Base-by-base conservation (phyloP, 2,888 invertebrate genomes). In the Cyclophora albipunctata region DNA sequence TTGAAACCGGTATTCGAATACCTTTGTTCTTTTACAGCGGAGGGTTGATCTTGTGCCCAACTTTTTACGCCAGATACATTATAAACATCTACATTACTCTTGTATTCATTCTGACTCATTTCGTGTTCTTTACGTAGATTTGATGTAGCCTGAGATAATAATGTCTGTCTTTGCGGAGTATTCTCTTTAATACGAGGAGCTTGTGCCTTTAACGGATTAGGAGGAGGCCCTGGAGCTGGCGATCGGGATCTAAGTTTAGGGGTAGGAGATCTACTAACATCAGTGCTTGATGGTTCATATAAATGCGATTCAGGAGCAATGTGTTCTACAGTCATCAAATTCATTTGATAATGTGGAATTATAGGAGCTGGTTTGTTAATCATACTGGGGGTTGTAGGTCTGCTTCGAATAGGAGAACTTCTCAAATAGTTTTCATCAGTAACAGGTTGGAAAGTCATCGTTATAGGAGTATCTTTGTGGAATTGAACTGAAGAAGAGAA, bases 301-400 rank as follows among this genome's bases (percentile, higher is more conserved):
- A 91, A 69, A 59, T 91, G 90, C 43, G 89, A 86, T 65, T 90
- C 90, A 2, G 91, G 84, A 3, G 93, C 91, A 49, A 81, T 67
- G 67, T 91, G 91, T 68, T 92, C 91, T 44, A 92, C 92, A n/a
- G 92, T 90, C 40, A 93, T 92, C 60, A 95, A 85, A 75, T 93
- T 93, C 77, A 92, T 92, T 79, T 96, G 95, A 71, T 96, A 96
- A 64, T 91, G 92, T 5, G 95, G 95, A 60, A 96, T 91, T 47
- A 92, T 89, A 6, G 94, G 92, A 2, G 94, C 93, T 34, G 95
- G 93, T 76, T 93, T 93, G 70, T 94, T 94, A 52, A 92, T 92
- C 81, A 91, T 78, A 68, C 93, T 93, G 0, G 95, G 94, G 33
- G 94, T 94, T 52, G 90, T 86, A 3, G 94, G 90, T 50, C 93